phyloP scores from a whole-genome alignment of 2,888 invertebrate genomes.

The Sepioteuthis lessoniana region DNA sequence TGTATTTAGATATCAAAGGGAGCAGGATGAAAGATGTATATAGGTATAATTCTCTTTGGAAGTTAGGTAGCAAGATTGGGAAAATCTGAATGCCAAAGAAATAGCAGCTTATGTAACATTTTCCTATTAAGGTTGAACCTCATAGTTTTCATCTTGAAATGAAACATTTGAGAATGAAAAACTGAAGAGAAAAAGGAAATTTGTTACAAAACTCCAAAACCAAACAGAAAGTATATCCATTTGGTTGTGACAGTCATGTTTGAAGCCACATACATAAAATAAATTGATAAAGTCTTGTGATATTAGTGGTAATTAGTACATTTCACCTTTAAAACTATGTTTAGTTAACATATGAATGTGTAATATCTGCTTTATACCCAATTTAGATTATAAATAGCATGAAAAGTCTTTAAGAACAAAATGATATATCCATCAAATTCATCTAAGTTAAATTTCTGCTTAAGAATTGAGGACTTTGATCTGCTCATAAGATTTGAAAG shows the following conservation, averaged over 20 bases:
- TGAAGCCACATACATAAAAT: neutral
- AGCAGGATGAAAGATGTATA: neutral
- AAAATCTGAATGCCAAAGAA: too few relatives aligned
- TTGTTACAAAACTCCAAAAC: conserved; percentile 33
- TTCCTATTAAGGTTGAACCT: neutral
- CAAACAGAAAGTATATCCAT: conserved; percentile 9
- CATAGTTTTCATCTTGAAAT: neutral
- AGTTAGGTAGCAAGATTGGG: too few relatives aligned
- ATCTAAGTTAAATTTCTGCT: neutral
- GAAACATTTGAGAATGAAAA: neutral
- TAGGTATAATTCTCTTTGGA: too few relatives aligned
- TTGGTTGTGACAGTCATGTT: neutral
- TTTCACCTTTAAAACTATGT: neutral
- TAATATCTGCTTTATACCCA: neutral
- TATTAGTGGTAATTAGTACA: too few relatives aligned
- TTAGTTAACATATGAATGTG: neutral
- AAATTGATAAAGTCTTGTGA: too few relatives aligned
- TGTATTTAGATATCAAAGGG: neutral
- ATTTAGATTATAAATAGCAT: neutral
- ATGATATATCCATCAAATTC: neutral
- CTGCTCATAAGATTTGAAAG: neutral
- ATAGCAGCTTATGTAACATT: neutral
- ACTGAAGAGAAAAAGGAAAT: neutral
- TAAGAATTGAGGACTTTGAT: neutral
- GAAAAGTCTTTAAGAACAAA: neutral